phyloP scores from a whole-genome alignment of 2,113 vertebrate species.

The Mormyrus lacerda region DNA sequence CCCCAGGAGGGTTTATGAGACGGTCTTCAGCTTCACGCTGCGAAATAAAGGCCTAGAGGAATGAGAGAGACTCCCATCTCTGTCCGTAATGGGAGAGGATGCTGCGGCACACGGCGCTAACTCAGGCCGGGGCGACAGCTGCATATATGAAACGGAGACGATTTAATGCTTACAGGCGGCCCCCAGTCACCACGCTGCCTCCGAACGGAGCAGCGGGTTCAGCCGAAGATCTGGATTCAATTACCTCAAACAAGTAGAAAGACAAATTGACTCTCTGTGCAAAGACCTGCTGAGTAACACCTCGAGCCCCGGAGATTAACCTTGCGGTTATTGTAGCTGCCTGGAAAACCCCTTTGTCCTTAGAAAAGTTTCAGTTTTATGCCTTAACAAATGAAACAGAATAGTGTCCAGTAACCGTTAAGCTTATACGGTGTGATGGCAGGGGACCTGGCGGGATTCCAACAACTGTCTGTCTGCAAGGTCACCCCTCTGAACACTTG shows the following conservation, averaged over 20 bases:
- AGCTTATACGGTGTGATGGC: neutral
- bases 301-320: neutral
- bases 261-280: slow-evolving; percentile 4
- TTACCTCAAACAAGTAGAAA: neutral
- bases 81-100: neutral
- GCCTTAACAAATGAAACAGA: neutral
- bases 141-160: neutral
- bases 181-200: neutral
- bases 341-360: neutral
- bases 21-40: neutral
- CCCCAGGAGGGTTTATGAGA: neutral
- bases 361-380: slow-evolving; percentile 1
- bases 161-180: neutral
- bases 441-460: neutral
- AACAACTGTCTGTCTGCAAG: neutral
- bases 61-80: neutral
- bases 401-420: neutral
- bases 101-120: neutral
- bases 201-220: neutral
- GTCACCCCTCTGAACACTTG: neutral
- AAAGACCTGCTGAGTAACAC: neutral
- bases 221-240: neutral
- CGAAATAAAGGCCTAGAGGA: neutral
- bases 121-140: neutral
- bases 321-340: neutral